Evolutionary conservation across 1,140 invertebrate genomes (phyloP).

Genomic region (Coelopa frigida): DNA sequence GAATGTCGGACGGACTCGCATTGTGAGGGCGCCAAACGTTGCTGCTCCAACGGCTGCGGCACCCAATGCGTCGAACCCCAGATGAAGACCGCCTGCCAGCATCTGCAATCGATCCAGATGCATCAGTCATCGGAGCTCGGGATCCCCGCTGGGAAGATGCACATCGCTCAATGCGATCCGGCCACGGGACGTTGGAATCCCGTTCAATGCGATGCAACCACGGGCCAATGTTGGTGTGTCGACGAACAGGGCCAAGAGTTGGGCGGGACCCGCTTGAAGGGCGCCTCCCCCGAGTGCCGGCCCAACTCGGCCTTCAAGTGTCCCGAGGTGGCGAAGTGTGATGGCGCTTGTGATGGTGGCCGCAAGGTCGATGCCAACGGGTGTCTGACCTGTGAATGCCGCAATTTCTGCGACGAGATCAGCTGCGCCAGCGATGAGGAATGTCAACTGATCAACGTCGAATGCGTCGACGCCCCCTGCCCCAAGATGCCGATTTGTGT

Average conservation of each 20-base stretch:
- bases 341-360: constrained; percentile 58
- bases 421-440: constrained; percentile 65
- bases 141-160: constrained; percentile 62
- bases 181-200: constrained; percentile 65
- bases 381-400: constrained; percentile 67
- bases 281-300: constrained; percentile 39
- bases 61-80: constrained; percentile 68
- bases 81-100: constrained; percentile 71
- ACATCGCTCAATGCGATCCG: constrained; percentile 69
- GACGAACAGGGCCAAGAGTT: constrained; percentile 75
- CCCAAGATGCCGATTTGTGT: constrained; percentile 71
- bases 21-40: constrained; percentile 60
- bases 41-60: constrained; percentile 80
- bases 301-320: constrained; percentile 51
- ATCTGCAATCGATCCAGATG: constrained; percentile 55
- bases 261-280: constrained; percentile 51
- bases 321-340: constrained; percentile 54
- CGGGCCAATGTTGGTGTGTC: constrained; percentile 83
- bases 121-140: constrained; percentile 69
- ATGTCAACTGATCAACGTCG: constrained; percentile 50
- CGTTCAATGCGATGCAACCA: constrained; percentile 71
- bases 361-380: constrained; percentile 59
- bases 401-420: constrained; percentile 68
- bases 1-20: constrained; percentile 66
- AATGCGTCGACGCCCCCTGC: constrained; percentile 53